phyloP scores from a whole-genome alignment of 2,113 vertebrate genomes.

The Catharus fuscescens region DNA sequence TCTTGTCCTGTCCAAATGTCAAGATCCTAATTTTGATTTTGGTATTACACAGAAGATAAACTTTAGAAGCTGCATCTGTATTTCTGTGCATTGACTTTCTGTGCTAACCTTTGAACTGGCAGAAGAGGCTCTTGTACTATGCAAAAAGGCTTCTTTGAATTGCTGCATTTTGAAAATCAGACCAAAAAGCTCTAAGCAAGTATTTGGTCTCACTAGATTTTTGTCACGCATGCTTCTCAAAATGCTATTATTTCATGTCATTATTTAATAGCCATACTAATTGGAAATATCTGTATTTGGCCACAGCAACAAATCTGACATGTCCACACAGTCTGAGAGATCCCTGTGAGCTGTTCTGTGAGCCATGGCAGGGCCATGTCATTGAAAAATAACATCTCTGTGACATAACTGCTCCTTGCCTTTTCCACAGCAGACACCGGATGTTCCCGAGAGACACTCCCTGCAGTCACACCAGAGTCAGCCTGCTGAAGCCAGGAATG shows the following conservation, averaged over 20 bases:
- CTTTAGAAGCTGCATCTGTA: background rate
- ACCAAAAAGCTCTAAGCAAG: accelerated
- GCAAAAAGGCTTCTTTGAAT: background rate
- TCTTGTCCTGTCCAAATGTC: background rate
- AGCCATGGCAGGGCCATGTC: background rate
- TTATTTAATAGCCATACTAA: background rate
- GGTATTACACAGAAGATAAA: background rate
- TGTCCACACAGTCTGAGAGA: background rate
- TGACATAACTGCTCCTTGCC: background rate
- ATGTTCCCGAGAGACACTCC: background rate
- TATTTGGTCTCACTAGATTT: background rate
- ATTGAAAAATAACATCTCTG: background rate
- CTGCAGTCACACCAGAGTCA: background rate
- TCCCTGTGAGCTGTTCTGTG: background rate
- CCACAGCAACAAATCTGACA: background rate
- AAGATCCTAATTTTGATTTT: background rate
- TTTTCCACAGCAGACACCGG: background rate
- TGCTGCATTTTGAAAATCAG: background rate
- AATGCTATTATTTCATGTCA: background rate
- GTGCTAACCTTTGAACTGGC: background rate
- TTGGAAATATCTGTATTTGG: background rate
- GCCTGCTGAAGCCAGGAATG: background rate
- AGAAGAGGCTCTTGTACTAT: background rate
- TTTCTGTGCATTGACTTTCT: background rate
- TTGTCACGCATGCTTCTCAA: background rate